Percentiles rank a stretch among this genome's conserved stretches.
Conservation (phyloP, 2,888 invertebrate genomes). For the Apamea epomidion region DNA sequence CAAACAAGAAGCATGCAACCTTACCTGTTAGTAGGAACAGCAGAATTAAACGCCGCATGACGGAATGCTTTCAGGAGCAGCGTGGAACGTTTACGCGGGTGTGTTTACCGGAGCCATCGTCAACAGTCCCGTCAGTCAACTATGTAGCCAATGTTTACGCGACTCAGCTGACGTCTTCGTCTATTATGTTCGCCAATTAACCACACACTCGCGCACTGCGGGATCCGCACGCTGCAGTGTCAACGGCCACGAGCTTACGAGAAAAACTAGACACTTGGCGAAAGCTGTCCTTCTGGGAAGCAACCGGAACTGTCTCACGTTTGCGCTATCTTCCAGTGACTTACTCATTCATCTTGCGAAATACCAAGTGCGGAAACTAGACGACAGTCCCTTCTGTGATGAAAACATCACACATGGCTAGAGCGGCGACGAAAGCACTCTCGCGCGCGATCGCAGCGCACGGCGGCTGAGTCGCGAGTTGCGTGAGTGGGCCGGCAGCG, state of each 20-base stretch:
- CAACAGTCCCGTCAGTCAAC: slow-evolving; percentile 78
- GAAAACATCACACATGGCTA: slow-evolving; percentile 89
- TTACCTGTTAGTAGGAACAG: slow-evolving; percentile 87
- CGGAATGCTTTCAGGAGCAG: slow-evolving; percentile 73
- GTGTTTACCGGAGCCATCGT: slow-evolving; percentile 80
- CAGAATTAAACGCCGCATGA: slow-evolving; percentile 85
- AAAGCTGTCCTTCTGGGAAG: slow-evolving; percentile 79
- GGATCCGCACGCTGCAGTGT: slow-evolving; percentile 89
- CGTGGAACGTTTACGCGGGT: slow-evolving; percentile 75
- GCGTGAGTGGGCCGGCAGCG: slow-evolving; percentile 83
- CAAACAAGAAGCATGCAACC: slow-evolving; percentile 56
- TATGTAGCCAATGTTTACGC: slow-evolving; percentile 85
- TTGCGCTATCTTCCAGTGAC: slow-evolving; percentile 65
- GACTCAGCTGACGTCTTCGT: slow-evolving; percentile 87
- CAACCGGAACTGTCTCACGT: slow-evolving; percentile 69
- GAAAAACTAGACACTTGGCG: slow-evolving; percentile 87
- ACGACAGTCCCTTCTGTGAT: slow-evolving; percentile 84
- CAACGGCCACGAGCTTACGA: slow-evolving; percentile 88
- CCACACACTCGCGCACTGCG: slow-evolving; percentile 90
- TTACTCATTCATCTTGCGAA: slow-evolving; percentile 81
- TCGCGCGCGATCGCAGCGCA: slow-evolving; percentile 88
- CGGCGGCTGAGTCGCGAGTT: slow-evolving; percentile 89
- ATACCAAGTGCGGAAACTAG: slow-evolving; percentile 74
- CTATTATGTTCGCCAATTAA: slow-evolving; percentile 86
- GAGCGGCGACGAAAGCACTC: slow-evolving; percentile 78